Conservation (phyloP, 2,888 invertebrate species). For the Zygogramma bicolorata region DNA sequence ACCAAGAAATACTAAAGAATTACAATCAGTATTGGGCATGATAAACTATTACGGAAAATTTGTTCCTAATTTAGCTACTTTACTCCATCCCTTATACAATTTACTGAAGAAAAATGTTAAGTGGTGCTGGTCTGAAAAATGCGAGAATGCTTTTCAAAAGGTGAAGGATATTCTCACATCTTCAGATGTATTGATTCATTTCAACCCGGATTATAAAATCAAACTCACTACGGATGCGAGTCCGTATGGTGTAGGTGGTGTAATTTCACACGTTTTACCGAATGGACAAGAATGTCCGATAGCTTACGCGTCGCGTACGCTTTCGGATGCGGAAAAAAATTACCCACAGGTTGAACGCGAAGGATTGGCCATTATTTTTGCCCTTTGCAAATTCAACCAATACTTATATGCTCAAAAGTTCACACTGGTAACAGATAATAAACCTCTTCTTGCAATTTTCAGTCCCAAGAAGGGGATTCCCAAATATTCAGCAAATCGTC, state of each 20-base stretch:
- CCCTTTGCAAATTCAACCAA: conserved; percentile 19
- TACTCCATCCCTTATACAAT: conserved; percentile 14
- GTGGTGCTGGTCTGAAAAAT: conserved; percentile 2
- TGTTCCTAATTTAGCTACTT: conserved; percentile 16
- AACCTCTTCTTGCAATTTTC: conserved; percentile 10
- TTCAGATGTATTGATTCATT: conserved; percentile 16
- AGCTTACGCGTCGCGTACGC: conserved; percentile 13
- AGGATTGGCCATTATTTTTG: conserved; percentile 21
- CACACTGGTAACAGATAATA: conserved; percentile 21
- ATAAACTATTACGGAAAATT: conserved; percentile 25
- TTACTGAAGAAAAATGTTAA: conserved; percentile 12
- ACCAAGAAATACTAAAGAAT: conserved; percentile 4
- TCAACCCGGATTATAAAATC: conserved; percentile 4
- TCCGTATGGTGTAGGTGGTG: not conserved
- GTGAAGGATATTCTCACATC: conserved; percentile 17
- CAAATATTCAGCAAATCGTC: conserved; percentile 21
- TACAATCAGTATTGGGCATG: conserved; percentile 19
- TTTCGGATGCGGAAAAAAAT: conserved; percentile 22
- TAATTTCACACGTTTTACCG: conserved; percentile 14
- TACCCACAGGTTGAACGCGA: conserved; percentile 14
- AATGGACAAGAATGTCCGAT: conserved; percentile 16
- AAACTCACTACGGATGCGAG: conserved; percentile 19
- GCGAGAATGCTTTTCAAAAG: conserved; percentile 12
- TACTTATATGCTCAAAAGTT: conserved; percentile 22
- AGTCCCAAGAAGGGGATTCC: conserved; percentile 14